Evolutionary conservation across 2,797 vertebrate genomes (phyloP).

Genomic region (Lepilemur ruficaudatus): DNA sequence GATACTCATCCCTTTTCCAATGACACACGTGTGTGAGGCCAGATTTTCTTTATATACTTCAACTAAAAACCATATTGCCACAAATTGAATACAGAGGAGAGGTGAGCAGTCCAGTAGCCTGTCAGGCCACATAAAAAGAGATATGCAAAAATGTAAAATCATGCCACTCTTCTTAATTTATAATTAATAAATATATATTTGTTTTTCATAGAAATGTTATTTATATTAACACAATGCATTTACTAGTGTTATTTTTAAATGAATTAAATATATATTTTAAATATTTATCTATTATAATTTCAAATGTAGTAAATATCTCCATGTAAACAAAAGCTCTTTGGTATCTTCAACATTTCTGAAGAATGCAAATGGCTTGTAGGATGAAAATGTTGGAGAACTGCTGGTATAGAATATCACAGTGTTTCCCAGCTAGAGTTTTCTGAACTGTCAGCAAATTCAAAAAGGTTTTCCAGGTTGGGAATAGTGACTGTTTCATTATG

Average conservation of each 20-base stretch:
- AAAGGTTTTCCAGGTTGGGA: background rate
- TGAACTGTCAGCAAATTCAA: background rate
- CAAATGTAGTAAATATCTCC: background rate
- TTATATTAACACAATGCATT: background rate
- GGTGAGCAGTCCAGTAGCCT: background rate
- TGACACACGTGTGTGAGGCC: background rate
- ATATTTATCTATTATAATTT: background rate
- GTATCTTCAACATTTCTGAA: background rate
- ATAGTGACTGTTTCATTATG: background rate
- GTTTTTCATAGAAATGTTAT: conserved; percentile 19
- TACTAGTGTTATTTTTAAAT: conserved; percentile 5
- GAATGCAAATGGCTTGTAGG: background rate
- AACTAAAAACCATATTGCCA: background rate
- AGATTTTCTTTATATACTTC: background rate
- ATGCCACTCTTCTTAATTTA: background rate
- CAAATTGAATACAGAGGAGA: background rate
- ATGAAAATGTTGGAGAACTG: background rate
- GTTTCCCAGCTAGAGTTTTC: background rate
- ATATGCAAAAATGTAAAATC: background rate
- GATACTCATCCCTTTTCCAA: background rate
- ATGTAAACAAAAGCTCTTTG: background rate
- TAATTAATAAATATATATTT: background rate
- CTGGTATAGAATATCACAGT: background rate
- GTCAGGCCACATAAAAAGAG: background rate
- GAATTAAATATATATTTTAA: background rate